These are phyloP conservation scores for Phalangium opilio DNA, from an alignment of 2,888 invertebrate genomes.

Conservation along the genomic window DNA sequence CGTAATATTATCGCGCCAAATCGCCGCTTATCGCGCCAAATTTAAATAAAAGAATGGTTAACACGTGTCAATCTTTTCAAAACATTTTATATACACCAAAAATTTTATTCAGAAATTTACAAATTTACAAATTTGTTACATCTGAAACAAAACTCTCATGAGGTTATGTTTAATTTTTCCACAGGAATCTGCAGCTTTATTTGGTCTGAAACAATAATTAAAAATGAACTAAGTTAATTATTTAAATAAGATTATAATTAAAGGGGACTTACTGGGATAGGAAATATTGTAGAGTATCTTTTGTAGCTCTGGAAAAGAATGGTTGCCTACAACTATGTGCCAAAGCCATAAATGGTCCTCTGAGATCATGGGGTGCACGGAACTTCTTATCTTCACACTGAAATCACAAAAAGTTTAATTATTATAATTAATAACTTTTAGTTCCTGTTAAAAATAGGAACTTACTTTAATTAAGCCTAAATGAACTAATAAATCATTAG, in stretches of 20 bases:
- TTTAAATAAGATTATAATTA: not conserved
- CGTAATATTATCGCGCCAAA: too few species aligned
- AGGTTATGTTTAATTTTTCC: conserved; percentile 16
- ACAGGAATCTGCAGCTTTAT: conserved; percentile 11
- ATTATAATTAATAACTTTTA: too few species aligned
- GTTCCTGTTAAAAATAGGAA: too few species aligned
- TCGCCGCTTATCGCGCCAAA: too few species aligned
- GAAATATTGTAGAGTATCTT: conserved; percentile 13
- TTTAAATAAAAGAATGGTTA: too few species aligned
- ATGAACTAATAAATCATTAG: conserved; percentile 12
- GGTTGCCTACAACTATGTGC: conserved; percentile 2
- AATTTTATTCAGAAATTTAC: too few species aligned
- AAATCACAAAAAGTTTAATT: too few species aligned
- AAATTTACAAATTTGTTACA: too few species aligned
- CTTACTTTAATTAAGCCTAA: conserved; percentile 16
- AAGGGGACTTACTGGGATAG: conserved; percentile 1
- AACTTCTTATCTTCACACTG: conserved; percentile 10
- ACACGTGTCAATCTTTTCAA: too few species aligned
- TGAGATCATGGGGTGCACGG: conserved; percentile 10
- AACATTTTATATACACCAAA: too few species aligned
- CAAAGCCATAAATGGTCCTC: conserved; percentile 16
- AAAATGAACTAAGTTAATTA: not conserved
- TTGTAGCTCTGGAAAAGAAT: conserved; percentile 6
- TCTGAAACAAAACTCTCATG: conserved; percentile 16
- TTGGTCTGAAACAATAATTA: conserved; percentile 10